Percentiles rank a stretch among this genome's conserved stretches.
phyloP scores from a whole-genome alignment of 2,113 vertebrate species.

The Chascanopsetta lugubris region DNA sequence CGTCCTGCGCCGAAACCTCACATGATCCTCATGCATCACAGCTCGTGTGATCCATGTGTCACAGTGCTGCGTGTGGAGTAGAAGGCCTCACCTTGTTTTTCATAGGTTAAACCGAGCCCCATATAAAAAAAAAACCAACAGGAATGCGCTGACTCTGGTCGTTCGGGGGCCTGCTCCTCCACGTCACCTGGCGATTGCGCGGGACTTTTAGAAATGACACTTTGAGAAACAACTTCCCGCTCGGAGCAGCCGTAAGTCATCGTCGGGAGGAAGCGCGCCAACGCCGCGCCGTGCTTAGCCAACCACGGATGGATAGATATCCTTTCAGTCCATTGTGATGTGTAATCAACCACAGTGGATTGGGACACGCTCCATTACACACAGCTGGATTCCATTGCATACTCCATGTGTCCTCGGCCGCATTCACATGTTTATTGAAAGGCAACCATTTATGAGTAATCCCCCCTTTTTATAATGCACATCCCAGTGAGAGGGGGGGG shows the following conservation, averaged over 20 bases:
- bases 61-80: no score
- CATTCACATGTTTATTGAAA: not conserved
- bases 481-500: not conserved
- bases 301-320: conserved; percentile 3
- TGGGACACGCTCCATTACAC: not conserved
- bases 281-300: not conserved
- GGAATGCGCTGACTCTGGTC: no score
- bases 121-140: not conserved
- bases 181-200: not conserved
- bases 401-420: not conserved
- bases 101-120: no score
- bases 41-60: no score
- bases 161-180: no score
- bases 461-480: not conserved
- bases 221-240: not conserved
- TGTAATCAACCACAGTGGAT: conserved; percentile 4
- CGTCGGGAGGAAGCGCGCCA: not conserved
- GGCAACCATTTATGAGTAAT: not conserved
- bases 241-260: not conserved
- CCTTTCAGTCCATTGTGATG: conserved; percentile 23
- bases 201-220: not conserved
- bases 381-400: not conserved
- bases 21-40: no score
- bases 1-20: no score
- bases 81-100: no score